Evolutionary conservation across 2,113 vertebrate species (phyloP), one percentile per base, ranked within the genome.

Genomic region (Hypomesus transpacificus): DNA sequence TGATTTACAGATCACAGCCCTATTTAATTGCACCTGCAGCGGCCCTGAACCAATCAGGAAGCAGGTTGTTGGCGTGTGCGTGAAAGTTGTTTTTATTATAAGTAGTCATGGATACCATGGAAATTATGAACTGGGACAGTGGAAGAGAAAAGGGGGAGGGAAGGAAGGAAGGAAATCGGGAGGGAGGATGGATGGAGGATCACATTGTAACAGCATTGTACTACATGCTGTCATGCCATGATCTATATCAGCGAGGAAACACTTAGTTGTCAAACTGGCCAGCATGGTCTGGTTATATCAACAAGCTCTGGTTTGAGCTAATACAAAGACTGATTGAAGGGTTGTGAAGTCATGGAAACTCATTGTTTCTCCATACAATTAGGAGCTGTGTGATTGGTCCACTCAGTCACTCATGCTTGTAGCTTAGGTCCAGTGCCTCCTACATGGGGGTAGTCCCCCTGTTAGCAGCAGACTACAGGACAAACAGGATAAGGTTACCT

Each of bases 171-270:
- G 22, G 66, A 73, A 65, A 65, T 51, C 65, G 68, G 52, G 50
- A 83, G 72, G 7, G 31, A 34, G 31, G 31, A n/a, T n/a, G n/a
- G 5, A 34, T 58, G 68, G 58, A 73, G 54, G 28, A 52, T 58
- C 63, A 16, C 52, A 78, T 66, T 76, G 72, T 26, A 83, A 84
- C 82, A 86, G 87, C 72, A 69, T 80, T 79, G 71, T 69, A 77
- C 66, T 24, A 3, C n/a, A 56, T 21, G 62, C 58, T 80, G 81
- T 75, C 75, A 76, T 80, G 78, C 56, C 69, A 0, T 59, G 79
- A 75, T 68, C 73, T 72, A 31, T 78, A 76, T 54, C 71, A 71
- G 16, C 21, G 34, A 75, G 73, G 59, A 63, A 75, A 51, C 24
- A 18, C 14, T 20, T 20, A 26, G 50, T 13, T 46, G 39, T 46